Conservation (phyloP, 2,113 vertebrate species). For the Lasiurus borealis region DNA sequence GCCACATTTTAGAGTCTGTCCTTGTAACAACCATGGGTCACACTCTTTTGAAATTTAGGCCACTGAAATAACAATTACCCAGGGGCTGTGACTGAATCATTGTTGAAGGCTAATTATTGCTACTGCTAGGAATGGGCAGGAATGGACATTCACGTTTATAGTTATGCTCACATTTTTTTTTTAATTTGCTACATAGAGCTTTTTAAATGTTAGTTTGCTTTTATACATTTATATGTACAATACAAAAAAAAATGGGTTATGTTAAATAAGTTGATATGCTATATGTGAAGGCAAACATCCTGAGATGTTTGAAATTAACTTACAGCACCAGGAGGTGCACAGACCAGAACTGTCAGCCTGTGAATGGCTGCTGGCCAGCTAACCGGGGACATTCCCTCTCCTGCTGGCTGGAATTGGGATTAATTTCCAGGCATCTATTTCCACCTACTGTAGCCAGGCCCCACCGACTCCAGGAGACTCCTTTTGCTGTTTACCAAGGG, state of each 20-base stretch:
- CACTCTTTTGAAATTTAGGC: background rate
- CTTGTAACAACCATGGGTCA: background rate
- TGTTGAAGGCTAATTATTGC: background rate
- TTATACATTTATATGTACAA: background rate
- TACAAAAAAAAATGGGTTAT: background rate
- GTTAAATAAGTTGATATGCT: background rate
- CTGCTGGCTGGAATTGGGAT: background rate
- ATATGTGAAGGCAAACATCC: background rate
- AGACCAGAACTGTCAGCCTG: background rate
- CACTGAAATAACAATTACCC: background rate
- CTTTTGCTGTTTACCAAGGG: background rate
- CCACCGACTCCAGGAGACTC: background rate
- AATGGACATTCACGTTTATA: background rate
- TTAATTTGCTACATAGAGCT: background rate
- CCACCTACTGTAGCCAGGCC: background rate
- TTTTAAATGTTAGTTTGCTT: background rate
- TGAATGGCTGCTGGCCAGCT: background rate
- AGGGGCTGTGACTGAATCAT: background rate
- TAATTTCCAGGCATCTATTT: background rate
- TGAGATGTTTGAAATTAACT: background rate
- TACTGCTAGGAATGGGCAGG: background rate
- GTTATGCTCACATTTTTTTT: background rate
- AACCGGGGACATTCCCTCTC: background rate
- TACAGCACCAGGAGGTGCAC: background rate
- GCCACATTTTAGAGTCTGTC: background rate